Conservation (phyloP, 2,113 vertebrate species). For the Arvicanthis niloticus region DNA sequence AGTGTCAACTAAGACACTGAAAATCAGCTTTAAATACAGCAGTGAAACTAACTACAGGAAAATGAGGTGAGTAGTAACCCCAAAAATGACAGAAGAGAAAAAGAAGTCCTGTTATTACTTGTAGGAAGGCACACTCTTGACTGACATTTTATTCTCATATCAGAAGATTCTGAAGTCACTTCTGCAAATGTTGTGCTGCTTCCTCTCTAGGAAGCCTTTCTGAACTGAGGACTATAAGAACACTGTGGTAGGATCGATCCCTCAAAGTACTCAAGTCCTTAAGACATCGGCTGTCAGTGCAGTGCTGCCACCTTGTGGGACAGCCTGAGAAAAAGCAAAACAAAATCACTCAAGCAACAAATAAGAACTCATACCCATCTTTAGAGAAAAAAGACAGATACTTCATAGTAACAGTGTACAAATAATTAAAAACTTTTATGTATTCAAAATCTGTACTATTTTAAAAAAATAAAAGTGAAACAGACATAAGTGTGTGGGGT, state of each 20-base stretch:
- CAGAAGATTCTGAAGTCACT: neutral
- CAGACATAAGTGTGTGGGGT: neutral
- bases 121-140: neutral
- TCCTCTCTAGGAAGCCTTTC: neutral
- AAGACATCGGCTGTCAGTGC: neutral
- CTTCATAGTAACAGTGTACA: conserved; percentile 10
- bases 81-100: neutral
- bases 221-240: neutral
- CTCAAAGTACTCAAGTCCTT: neutral
- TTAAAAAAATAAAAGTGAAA: conserved; percentile 7
- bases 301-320: conserved; percentile 74
- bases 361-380: neutral
- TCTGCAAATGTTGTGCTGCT: neutral
- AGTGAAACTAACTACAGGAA: conserved; percentile 11
- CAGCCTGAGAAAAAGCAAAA: conserved; percentile 20
- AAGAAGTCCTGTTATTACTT: neutral
- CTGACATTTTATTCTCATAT: neutral
- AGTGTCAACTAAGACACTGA: neutral
- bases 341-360: neutral
- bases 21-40: conserved; percentile 13
- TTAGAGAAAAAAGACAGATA: neutral
- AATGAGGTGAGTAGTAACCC: neutral
- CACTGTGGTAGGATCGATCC: neutral
- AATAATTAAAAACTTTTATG: neutral
- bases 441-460: neutral